A percentile compares a stretch with the other conserved stretches of the same genome.
phyloP scores from a whole-genome alignment of 2,888 invertebrate genomes.

The Myopa testacea region DNA sequence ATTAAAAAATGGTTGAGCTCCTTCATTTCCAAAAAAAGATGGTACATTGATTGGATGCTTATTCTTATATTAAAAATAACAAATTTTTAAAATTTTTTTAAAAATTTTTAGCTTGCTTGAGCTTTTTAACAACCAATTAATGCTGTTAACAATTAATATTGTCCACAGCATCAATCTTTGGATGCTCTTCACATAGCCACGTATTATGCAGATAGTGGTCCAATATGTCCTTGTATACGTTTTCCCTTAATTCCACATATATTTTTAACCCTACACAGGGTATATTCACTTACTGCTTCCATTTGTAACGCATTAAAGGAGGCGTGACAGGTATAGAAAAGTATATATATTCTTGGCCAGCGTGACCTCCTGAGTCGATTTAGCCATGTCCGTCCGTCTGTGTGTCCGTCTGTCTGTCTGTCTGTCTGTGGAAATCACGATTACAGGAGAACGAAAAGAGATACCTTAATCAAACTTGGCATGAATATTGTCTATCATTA shows the following conservation, averaged over 20 bases:
- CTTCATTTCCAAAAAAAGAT: too few species aligned
- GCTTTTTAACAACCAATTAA: too few species aligned
- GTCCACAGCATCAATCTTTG: too few species aligned
- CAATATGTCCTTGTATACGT: too few species aligned
- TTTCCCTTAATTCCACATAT: neutral
- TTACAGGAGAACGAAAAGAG: neutral
- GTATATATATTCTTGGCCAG: neutral
- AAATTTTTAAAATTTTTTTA: too few species aligned
- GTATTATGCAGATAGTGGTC: too few species aligned
- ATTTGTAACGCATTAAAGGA: neutral
- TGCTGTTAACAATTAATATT: too few species aligned
- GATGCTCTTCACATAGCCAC: too few species aligned
- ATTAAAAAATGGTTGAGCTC: too few species aligned
- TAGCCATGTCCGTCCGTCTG: conserved; percentile 6
- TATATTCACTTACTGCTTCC: neutral
- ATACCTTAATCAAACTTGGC: neutral
- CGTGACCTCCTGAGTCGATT: neutral
- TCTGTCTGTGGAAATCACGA: conserved; percentile 6
- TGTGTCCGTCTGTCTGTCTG: neutral
- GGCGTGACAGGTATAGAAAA: neutral
- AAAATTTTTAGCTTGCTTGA: too few species aligned
- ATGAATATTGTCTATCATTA: neutral
- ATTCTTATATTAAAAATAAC: too few species aligned
- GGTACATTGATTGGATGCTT: too few species aligned
- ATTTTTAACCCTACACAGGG: neutral